phyloP scores from a whole-genome alignment of 2,888 invertebrate species.

The Tetanocera ferruginea region DNA sequence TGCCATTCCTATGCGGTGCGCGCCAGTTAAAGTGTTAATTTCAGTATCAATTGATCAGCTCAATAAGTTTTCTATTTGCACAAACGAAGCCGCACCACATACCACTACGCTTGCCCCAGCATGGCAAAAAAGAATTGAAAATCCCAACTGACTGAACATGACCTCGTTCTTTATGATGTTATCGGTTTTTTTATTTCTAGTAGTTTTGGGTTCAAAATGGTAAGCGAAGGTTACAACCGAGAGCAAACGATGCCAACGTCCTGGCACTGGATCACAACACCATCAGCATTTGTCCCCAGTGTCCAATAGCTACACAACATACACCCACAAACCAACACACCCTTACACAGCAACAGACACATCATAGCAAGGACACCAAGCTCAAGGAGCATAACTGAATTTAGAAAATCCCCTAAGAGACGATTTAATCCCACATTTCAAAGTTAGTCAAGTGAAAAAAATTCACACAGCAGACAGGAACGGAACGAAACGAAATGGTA shows the following conservation, averaged over 20 bases:
- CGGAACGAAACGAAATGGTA: constrained; percentile 43
- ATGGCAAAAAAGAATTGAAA: neutral
- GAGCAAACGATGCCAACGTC: neutral
- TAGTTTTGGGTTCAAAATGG: constrained; percentile 16
- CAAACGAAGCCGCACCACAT: neutral
- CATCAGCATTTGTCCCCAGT: neutral
- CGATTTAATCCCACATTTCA: constrained; percentile 67
- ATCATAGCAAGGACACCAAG: neutral
- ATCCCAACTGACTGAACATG: constrained; percentile 26
- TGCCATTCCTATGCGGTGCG: neutral
- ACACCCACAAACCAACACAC: neutral
- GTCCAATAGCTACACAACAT: neutral
- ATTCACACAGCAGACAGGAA: constrained; percentile 54
- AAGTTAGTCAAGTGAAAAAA: constrained; percentile 67
- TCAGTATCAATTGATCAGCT: constrained; percentile 15
- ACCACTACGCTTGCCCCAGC: neutral
- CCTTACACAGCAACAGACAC: neutral
- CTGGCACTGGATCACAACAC: constrained; percentile 1
- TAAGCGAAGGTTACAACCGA: constrained; percentile 11
- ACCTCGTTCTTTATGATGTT: constrained; percentile 15
- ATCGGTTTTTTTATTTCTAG: neutral
- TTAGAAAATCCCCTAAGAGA: constrained; percentile 64
- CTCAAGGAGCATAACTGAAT: constrained; percentile 20
- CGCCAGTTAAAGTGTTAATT: constrained; percentile 24
- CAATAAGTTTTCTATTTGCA: constrained; percentile 13